Percentiles rank a stretch among this genome's conserved stretches.
phyloP scores from a whole-genome alignment of 2,113 vertebrate genomes.

The Cyanoderma ruficeps region DNA sequence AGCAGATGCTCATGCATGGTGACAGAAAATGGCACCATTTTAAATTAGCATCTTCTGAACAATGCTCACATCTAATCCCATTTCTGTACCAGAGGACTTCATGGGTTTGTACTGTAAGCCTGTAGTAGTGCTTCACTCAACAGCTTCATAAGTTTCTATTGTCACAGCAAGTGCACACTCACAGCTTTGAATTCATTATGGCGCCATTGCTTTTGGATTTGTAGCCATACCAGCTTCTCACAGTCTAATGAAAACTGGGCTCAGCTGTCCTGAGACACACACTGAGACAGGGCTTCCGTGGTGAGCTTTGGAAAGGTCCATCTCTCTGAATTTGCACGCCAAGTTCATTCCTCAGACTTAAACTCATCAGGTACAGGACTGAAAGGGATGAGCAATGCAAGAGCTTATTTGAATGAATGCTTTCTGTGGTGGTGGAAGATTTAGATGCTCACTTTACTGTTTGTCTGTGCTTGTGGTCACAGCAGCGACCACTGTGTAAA shows the following conservation, averaged over 20 bases:
- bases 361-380: neutral
- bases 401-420: neutral
- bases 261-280: neutral
- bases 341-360: neutral
- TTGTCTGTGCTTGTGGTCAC: fast-evolving
- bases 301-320: neutral
- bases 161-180: neutral
- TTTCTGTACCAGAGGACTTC: neutral
- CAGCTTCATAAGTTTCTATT: neutral
- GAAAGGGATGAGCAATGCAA: neutral
- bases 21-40: neutral
- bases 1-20: neutral
- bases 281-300: neutral
- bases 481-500: neutral
- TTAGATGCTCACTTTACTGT: neutral
- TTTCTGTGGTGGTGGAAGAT: neutral
- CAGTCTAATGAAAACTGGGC: neutral
- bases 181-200: neutral
- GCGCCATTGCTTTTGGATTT: neutral
- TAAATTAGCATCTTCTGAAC: neutral
- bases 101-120: neutral
- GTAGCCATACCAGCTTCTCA: neutral
- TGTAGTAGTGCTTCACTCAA: neutral
- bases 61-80: neutral
- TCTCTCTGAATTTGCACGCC: neutral